Evolutionary conservation across 2,888 invertebrate species (phyloP).

Genomic region (Pristionchus arcanus): DNA sequence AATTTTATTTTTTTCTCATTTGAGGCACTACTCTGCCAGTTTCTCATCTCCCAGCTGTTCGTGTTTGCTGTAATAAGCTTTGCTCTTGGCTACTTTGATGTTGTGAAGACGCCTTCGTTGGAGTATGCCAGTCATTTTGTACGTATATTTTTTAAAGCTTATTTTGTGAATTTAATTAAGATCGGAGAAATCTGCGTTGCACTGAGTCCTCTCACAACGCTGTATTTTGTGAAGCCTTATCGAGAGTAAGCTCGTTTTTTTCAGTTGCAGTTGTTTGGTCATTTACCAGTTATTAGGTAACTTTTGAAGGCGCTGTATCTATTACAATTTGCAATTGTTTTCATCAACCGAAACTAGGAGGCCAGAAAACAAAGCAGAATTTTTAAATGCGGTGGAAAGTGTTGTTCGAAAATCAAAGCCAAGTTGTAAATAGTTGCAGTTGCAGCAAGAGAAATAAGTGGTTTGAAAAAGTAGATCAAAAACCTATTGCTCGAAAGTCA

Average conservation of each 20-base stretch:
- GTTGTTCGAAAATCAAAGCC: background rate
- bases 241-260: background rate
- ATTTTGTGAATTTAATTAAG: background rate
- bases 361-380: background rate
- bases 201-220: background rate
- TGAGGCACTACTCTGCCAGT: slow-evolving; percentile 6
- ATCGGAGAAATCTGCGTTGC: slow-evolving; percentile 21
- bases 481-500: background rate
- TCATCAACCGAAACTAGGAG: too few species aligned
- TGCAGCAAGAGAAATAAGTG: background rate
- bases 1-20: background rate
- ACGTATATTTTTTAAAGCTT: background rate
- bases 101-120: background rate
- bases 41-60: background rate
- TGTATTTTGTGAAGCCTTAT: slow-evolving; percentile 23
- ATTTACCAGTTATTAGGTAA: too few species aligned
- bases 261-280: too few species aligned
- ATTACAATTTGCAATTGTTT: too few species aligned
- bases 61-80: background rate
- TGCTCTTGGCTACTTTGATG: background rate
- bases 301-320: too few species aligned
- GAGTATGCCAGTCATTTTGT: slow-evolving; percentile 14
- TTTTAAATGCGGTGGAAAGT: background rate
- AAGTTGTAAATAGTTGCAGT: background rate
- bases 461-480: too few species aligned